phyloP scores from a whole-genome alignment of 2,113 vertebrate species.

The Dicerorhinus sumatrensis region DNA sequence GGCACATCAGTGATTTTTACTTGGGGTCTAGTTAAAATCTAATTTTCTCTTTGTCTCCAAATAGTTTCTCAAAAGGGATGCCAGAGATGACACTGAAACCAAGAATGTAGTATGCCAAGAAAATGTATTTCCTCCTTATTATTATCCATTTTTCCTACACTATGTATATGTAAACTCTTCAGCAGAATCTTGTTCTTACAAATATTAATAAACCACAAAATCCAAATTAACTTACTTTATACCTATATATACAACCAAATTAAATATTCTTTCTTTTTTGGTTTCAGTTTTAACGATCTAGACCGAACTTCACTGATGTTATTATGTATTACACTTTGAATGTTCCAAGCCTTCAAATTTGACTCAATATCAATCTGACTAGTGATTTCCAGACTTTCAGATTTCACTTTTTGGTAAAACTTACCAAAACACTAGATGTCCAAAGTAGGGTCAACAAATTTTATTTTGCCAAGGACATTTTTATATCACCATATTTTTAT shows the following conservation, averaged over 20 bases:
- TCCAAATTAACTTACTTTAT: not conserved
- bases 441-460: slow-evolving; percentile 10
- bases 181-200: not conserved
- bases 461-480: slow-evolving; percentile 29
- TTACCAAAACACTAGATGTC: not conserved
- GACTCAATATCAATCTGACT: not conserved
- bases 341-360: slow-evolving; percentile 23
- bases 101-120: not conserved
- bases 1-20: not conserved
- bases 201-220: not conserved
- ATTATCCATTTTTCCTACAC: not conserved
- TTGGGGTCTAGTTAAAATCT: not conserved
- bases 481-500: not conserved
- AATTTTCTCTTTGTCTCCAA: slow-evolving; percentile 2
- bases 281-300: slow-evolving; percentile 18
- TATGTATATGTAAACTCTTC: not conserved
- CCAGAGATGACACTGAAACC: not conserved
- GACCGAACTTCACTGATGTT: not conserved
- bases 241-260: not conserved
- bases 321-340: not conserved
- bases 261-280: not conserved
- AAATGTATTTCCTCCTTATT: not conserved
- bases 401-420: not conserved
- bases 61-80: slow-evolving; percentile 28
- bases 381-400: not conserved